A percentile compares a stretch with the other conserved stretches of the same genome.
phyloP scores from a whole-genome alignment of 2,113 vertebrate genomes.

The Pimephales promelas region DNA sequence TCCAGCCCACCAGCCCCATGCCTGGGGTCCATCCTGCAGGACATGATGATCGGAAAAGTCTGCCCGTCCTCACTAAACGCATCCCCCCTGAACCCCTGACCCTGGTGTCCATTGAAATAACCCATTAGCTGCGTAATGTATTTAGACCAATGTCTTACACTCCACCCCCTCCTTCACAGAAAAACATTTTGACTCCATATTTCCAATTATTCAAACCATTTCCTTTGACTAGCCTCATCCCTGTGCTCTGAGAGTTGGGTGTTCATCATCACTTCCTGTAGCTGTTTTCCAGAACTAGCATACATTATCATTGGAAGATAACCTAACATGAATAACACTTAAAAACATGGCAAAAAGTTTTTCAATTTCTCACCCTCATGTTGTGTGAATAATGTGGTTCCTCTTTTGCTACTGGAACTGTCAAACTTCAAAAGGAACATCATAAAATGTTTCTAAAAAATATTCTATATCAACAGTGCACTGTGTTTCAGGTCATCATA shows the following conservation, averaged over 20 bases:
- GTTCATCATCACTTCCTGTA: constrained; percentile 50
- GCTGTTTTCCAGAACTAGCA: not conserved
- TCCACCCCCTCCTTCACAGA: constrained; percentile 63
- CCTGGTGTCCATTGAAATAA: constrained; percentile 62
- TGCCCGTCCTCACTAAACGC: constrained; percentile 66
- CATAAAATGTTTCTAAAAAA: not conserved
- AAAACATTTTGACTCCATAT: constrained; percentile 71
- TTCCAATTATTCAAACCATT: constrained; percentile 78
- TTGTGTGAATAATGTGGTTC: not conserved
- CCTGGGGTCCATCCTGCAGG: constrained; percentile 59
- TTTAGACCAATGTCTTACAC: constrained; percentile 58
- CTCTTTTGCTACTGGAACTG: not conserved
- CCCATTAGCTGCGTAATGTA: constrained; percentile 73
- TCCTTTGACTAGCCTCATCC: constrained; percentile 56
- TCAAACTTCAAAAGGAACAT: not conserved
- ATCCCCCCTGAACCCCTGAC: constrained; percentile 70
- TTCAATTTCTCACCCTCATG: not conserved
- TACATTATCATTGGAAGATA: not conserved
- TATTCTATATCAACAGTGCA: too few relatives aligned
- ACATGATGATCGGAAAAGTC: constrained; percentile 71
- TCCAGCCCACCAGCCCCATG: constrained; percentile 12
- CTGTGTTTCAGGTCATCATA: not conserved
- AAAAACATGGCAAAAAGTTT: too few relatives aligned
- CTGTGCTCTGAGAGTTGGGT: constrained; percentile 50
- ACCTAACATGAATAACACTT: not conserved